Evolutionary conservation across 1,140 invertebrate genomes (phyloP).

Genomic region (Palaemon carinicauda): DNA sequence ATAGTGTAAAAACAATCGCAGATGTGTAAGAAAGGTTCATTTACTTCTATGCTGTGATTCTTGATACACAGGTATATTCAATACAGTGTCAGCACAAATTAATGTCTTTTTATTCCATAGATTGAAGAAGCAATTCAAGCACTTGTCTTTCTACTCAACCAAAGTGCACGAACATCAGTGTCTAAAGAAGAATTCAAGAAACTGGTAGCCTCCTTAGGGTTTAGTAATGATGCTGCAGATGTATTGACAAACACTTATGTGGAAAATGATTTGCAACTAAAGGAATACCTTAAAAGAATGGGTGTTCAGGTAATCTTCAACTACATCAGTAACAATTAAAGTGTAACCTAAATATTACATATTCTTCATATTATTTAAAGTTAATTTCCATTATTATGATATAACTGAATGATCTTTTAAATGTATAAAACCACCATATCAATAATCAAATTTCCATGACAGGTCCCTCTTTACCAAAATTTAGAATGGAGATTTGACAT

Average conservation of each 20-base stretch:
- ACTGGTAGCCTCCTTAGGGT: slow-evolving; percentile 13
- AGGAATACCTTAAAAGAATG: slow-evolving; percentile 33
- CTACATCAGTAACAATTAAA: too few species aligned
- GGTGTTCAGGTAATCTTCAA: slow-evolving; percentile 24
- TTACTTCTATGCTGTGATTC: too few species aligned
- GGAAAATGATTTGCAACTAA: slow-evolving; percentile 20
- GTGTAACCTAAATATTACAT: not conserved
- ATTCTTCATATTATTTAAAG: not conserved
- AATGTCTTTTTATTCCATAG: slow-evolving; percentile 6
- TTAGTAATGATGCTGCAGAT: slow-evolving; percentile 19
- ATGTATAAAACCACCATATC: not conserved
- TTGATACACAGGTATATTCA: too few species aligned
- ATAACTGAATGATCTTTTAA: not conserved
- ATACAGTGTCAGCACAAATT: too few species aligned
- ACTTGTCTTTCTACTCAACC: slow-evolving; percentile 26
- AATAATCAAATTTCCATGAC: not conserved
- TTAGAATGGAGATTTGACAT: slow-evolving; percentile 51
- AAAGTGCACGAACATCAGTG: not conserved
- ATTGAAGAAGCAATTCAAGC: slow-evolving; percentile 42
- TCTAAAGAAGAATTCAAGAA: slow-evolving; percentile 16
- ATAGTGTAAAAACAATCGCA: too few species aligned
- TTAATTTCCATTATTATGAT: not conserved
- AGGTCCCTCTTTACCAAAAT: slow-evolving; percentile 24
- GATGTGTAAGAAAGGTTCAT: too few species aligned
- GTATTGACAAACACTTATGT: slow-evolving; percentile 9